Percentiles rank a stretch among this genome's conserved stretches.
phyloP scores from a whole-genome alignment of 2,888 invertebrate genomes.

The Rhimphoctona megacephalus region DNA sequence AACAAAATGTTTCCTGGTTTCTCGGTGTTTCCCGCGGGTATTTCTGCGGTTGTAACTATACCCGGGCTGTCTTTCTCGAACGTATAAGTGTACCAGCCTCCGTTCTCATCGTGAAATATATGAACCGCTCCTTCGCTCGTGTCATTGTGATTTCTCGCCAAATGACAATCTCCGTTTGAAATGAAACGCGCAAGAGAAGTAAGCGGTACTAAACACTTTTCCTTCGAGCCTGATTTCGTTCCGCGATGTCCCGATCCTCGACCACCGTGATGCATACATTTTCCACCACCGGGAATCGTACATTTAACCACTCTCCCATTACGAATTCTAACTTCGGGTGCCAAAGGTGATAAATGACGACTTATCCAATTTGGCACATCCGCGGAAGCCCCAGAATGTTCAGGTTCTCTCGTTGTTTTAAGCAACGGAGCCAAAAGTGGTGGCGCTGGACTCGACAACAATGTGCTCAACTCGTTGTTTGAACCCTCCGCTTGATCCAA shows the following conservation, averaged over 20 bases:
- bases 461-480: slow-evolving; percentile 88
- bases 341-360: slow-evolving; percentile 48
- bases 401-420: slow-evolving; percentile 87
- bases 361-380: slow-evolving; percentile 61
- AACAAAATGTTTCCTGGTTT: slow-evolving; percentile 81
- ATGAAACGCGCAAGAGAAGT: slow-evolving; percentile 84
- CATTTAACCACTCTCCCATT: slow-evolving; percentile 65
- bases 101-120: slow-evolving; percentile 94
- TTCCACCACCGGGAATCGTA: slow-evolving; percentile 86
- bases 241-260: slow-evolving; percentile 77
- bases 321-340: slow-evolving; percentile 58
- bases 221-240: slow-evolving; percentile 73
- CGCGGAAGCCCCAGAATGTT: slow-evolving; percentile 62
- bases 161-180: slow-evolving; percentile 87
- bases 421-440: slow-evolving; percentile 88
- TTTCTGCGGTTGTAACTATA: slow-evolving; percentile 84
- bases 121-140: slow-evolving; percentile 94
- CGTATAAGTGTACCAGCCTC: slow-evolving; percentile 94
- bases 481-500: slow-evolving; percentile 88
- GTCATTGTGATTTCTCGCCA: slow-evolving; percentile 92
- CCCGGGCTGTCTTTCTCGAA: slow-evolving; percentile 92
- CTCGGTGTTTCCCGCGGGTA: slow-evolving; percentile 77
- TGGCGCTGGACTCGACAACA: slow-evolving; percentile 88
- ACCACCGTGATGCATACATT: slow-evolving; percentile 86
- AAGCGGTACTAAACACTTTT: slow-evolving; percentile 77